These are phyloP conservation scores for Halocynthia roretzi DNA, from an alignment of 23 tunicate species.

Conservation along the genomic window DNA sequence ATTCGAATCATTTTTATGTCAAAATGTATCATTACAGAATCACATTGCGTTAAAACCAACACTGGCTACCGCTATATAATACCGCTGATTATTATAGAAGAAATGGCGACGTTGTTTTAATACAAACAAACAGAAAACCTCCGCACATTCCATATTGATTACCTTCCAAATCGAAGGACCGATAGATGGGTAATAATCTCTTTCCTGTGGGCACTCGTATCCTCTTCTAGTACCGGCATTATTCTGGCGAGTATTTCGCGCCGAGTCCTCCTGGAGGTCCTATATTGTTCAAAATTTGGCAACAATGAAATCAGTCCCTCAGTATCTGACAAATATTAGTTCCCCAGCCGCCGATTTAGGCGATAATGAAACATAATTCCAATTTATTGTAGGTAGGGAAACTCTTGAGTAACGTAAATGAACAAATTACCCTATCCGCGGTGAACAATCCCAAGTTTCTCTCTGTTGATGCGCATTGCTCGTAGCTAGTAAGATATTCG, in stretches of 20 bases:
- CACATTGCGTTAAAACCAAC: no score
- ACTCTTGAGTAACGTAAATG: no score
- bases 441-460: conserved; percentile 76
- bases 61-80: no score
- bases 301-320: no score
- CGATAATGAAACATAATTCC: no score
- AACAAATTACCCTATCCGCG: conserved; percentile 33
- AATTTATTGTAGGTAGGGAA: no score
- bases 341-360: no score
- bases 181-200: conserved; percentile 94
- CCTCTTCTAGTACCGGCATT: conserved; percentile 63
- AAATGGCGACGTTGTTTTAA: neutral
- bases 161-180: conserved; percentile 80
- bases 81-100: neutral
- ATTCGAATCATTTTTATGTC: no score
- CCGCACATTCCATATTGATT: neutral
- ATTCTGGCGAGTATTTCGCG: conserved; percentile 73
- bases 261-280: conserved; percentile 8
- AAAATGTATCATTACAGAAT: no score
- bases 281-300: no score
- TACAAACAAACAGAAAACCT: neutral
- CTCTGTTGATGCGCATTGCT: conserved; percentile 42
- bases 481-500: conserved; percentile 57
- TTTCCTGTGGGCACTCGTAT: conserved; percentile 90
- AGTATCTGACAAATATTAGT: no score